Conservation (phyloP, 2,113 vertebrate species). For the Channa argus region DNA sequence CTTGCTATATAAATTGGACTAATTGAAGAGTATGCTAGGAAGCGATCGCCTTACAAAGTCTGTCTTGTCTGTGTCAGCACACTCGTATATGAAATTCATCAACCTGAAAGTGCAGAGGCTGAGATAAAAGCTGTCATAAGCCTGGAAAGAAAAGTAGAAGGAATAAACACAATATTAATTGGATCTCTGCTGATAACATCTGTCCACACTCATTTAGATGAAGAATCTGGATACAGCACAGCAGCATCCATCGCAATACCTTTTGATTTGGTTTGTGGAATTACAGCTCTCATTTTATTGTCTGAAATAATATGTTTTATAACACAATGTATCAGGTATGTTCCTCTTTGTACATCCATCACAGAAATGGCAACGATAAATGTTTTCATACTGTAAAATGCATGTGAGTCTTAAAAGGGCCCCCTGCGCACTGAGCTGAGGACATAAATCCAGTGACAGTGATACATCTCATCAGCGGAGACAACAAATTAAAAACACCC, state of each 20-base stretch:
- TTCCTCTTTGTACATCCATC: constrained; percentile 42
- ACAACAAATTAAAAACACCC: constrained; percentile 75
- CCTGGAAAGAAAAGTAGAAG: constrained; percentile 39
- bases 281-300: constrained; percentile 18
- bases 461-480: constrained; percentile 64
- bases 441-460: constrained; percentile 53
- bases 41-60: constrained; percentile 70
- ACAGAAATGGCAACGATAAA: constrained; percentile 21
- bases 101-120: constrained; percentile 50
- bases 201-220: constrained; percentile 33
- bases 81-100: constrained; percentile 69
- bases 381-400: constrained; percentile 25
- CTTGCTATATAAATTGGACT: constrained; percentile 80
- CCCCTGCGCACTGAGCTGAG: constrained; percentile 19
- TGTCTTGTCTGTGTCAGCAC: constrained; percentile 64
- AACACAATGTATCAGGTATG: constrained; percentile 12
- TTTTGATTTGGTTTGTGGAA: constrained; percentile 15
- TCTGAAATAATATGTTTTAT: constrained; percentile 11
- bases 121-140: constrained; percentile 61
- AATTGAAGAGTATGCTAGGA: constrained; percentile 78
- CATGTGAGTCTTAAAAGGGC: constrained; percentile 40
- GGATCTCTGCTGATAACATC: constrained; percentile 48
- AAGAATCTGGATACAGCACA: constrained; percentile 25
- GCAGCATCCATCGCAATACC: background rate
- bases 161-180: constrained; percentile 52